These are phyloP conservation scores for Eretmochelys imbricata DNA, from an alignment of 2,113 vertebrate genomes.

Conservation along the genomic window DNA sequence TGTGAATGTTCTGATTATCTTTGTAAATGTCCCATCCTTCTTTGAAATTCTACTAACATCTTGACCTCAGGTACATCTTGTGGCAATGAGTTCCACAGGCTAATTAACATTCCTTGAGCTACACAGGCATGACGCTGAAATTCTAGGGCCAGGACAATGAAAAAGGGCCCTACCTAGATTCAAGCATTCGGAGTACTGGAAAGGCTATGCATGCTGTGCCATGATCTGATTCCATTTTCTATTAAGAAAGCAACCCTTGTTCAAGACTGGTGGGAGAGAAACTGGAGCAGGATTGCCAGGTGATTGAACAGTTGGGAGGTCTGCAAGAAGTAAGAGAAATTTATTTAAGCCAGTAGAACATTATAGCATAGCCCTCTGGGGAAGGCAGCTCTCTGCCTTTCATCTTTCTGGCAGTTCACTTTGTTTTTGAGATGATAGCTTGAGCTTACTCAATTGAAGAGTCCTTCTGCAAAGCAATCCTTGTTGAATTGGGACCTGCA, in stretches of 20 bases:
- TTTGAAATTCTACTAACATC: background rate
- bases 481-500: background rate
- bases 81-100: background rate
- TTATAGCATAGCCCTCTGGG: background rate
- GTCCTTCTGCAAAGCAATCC: background rate
- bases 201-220: background rate
- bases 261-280: background rate
- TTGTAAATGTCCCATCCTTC: background rate
- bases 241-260: background rate
- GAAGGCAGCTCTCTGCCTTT: background rate
- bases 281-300: background rate
- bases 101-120: background rate
- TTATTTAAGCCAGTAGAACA: background rate
- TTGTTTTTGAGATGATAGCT: background rate
- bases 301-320: background rate
- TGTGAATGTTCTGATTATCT: background rate
- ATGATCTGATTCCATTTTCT: background rate
- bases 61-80: background rate
- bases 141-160: background rate
- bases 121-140: background rate
- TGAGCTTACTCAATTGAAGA: background rate
- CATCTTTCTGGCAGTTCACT: background rate
- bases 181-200: background rate
- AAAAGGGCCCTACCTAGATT: background rate
- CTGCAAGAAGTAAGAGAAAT: background rate